These are phyloP conservation scores for Anguilla rostrata DNA, from an alignment of 2,113 vertebrate genomes.

Conservation along the genomic window DNA sequence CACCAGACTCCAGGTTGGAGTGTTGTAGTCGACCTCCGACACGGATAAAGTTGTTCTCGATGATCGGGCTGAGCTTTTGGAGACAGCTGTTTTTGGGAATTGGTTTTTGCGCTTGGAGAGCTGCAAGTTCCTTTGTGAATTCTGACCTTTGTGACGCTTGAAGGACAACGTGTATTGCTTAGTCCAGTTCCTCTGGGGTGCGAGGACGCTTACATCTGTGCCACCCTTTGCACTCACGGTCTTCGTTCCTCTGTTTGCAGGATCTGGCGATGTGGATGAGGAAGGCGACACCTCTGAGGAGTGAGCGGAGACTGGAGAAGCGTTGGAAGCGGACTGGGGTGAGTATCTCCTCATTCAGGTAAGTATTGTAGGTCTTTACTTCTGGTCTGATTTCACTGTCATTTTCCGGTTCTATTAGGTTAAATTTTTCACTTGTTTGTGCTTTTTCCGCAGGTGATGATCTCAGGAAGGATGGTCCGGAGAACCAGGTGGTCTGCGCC, in stretches of 20 bases:
- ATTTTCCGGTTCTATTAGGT: neutral
- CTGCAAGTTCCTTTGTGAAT: constrained; percentile 12
- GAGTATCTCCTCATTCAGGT: neutral
- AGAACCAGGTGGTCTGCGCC: no score
- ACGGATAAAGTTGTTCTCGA: constrained; percentile 20
- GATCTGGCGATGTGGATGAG: constrained; percentile 33
- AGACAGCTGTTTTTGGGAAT: neutral
- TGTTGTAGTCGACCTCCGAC: constrained; percentile 25
- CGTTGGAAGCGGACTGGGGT: neutral
- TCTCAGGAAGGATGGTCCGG: no score
- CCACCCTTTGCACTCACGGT: constrained; percentile 23
- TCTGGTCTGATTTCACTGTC: constrained; percentile 10
- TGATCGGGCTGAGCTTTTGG: neutral
- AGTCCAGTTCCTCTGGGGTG: constrained; percentile 15
- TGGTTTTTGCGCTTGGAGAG: neutral
- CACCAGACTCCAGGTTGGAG: neutral
- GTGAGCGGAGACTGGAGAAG: constrained; percentile 28
- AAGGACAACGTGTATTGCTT: constrained; percentile 21
- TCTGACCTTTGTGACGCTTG: neutral
- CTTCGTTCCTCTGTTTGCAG: neutral
- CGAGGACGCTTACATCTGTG: constrained; percentile 13
- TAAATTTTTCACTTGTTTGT: neutral
- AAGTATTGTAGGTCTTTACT: constrained; percentile 14
- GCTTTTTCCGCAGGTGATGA: no score
- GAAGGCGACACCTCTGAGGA: constrained; percentile 13